Evolutionary conservation across 2,888 invertebrate genomes (phyloP), one percentile per base, ranked within the genome.

Genomic region (Heliconius cydno): DNA sequence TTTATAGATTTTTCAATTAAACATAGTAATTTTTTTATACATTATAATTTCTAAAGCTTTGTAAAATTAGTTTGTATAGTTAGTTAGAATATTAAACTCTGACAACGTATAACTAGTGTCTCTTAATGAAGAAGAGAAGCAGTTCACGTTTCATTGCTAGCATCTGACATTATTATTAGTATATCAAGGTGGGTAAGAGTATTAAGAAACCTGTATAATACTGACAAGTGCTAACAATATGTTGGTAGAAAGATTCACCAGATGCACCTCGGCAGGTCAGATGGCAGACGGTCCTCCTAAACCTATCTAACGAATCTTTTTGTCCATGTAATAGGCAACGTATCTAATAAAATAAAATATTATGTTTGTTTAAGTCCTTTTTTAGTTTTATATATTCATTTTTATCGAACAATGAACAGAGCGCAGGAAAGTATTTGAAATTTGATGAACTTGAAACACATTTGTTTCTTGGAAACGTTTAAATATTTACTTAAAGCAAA

Each of bases 1-100:
- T 73, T 60, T 60, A 73, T 73, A 15, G 73, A 73, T 73, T 25
- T 73, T 60, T 25, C 22, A 25, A 34, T 60, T 19, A 30, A n/a
- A 13, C 9, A 25, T 15, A 3, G 15, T 25, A 46, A 7, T 19
- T 70, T 25, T 52, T 41, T 28, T 25, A 9, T 25, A 25, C 28
- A 65, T 22, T 22, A 22, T 52, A 52, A 7, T 52, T 19, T 22
- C 2, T 9, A 19, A 3, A 22, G 52, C 22, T 52, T 52, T 52
- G 22, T 52, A 52, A 52, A 19, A 7, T 52, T 52, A 2, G 52
- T n/a, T n/a, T n/a, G n/a, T 52, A 19, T 22, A 22, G 15, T 19
- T 52, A 52, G n/a, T n/a, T n/a, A n/a, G n/a, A n/a, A 52, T 52
- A 19, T 52, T 19, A 52, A 19, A 19, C 19, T 46, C 19, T 52